Conservation (phyloP, 2,888 invertebrate genomes). For the Ephialtes manifestator region DNA sequence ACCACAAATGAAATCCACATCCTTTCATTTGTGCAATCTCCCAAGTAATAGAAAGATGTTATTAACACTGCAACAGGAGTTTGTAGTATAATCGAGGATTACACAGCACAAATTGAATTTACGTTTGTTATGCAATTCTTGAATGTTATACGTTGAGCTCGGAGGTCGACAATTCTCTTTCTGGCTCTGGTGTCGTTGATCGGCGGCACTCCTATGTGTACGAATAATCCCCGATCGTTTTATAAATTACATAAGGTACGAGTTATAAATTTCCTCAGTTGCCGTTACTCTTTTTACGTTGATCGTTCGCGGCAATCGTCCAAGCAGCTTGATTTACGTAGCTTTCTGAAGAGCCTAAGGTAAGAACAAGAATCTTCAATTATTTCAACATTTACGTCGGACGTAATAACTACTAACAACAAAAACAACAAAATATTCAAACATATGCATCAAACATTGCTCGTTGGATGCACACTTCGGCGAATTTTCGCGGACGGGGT, state of each 20-base stretch:
- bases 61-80: neutral
- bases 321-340: neutral
- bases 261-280: conserved; percentile 12
- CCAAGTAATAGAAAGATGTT: neutral
- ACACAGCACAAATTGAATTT: neutral
- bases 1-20: neutral
- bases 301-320: neutral
- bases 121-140: neutral
- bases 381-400: neutral
- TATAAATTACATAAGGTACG: conserved; percentile 12
- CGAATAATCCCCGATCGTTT: conserved; percentile 2
- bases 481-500: conserved; percentile 2
- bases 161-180: conserved; percentile 23
- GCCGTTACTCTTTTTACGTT: conserved; percentile 9
- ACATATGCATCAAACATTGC: neutral
- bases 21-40: neutral
- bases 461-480: conserved; percentile 19
- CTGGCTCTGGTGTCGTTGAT: conserved; percentile 24
- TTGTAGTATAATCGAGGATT: neutral
- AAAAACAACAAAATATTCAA: neutral
- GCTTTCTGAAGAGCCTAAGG: neutral
- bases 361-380: neutral
- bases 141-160: conserved; percentile 5
- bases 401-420: neutral
- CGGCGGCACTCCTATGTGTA: conserved; percentile 10